These are phyloP conservation scores for Neotoma lepida DNA, from an alignment of 2,113 vertebrate species.

Conservation along the genomic window DNA sequence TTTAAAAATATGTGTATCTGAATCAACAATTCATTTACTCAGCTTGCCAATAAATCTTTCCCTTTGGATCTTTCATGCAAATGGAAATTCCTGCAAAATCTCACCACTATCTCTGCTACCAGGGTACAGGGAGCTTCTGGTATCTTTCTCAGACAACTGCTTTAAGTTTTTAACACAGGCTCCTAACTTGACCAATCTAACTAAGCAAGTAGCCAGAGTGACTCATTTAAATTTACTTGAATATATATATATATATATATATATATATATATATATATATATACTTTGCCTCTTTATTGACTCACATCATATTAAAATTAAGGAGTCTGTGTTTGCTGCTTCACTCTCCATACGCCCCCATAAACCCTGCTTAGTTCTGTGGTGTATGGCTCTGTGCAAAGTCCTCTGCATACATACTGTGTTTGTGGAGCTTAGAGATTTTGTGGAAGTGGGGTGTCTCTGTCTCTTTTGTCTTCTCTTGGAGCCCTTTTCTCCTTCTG, in stretches of 20 bases:
- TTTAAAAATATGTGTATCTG: not conserved
- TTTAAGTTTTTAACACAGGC: accelerated
- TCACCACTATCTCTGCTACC: no score
- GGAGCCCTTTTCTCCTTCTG: no score
- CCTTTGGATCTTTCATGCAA: no score
- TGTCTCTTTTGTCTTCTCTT: not conserved
- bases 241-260: not conserved
- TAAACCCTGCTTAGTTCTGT: not conserved
- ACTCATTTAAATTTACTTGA: not conserved
- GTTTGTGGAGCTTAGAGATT: not conserved
- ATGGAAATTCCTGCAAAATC: not conserved
- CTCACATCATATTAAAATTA: not conserved
- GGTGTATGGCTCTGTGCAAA: not conserved
- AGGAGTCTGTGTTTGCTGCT: not conserved
- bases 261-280: not conserved
- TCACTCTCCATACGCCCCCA: not conserved
- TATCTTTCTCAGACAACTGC: not conserved
- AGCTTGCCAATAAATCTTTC: not conserved
- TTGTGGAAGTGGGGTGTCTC: accelerated
- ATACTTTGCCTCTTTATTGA: not conserved
- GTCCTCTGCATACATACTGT: not conserved
- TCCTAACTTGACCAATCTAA: not conserved
- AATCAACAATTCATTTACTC: not conserved
- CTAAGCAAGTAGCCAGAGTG: not conserved
- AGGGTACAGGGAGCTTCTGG: not conserved